Percentiles rank a stretch among this genome's conserved stretches.
phyloP scores from a whole-genome alignment of 2,113 vertebrate genomes.

The Myodes glareolus region DNA sequence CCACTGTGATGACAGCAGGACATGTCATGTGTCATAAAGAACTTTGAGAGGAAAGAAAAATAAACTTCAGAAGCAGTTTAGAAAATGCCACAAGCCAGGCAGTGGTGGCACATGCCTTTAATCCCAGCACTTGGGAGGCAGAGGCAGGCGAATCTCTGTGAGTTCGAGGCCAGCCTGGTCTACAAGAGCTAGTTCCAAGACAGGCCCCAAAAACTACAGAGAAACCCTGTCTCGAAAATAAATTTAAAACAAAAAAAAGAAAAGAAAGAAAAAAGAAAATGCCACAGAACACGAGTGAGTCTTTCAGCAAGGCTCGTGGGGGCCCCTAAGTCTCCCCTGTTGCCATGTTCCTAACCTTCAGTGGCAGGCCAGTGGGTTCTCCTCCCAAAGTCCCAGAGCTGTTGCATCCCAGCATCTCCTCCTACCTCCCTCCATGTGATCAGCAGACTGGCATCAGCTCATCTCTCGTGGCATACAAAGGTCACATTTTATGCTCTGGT shows the following conservation, averaged over 20 bases:
- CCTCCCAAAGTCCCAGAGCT: neutral
- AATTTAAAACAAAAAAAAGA: too few relatives aligned
- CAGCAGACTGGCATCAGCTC: neutral
- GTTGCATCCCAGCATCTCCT: neutral
- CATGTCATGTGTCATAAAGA: neutral
- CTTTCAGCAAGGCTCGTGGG: neutral
- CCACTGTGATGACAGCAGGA: neutral
- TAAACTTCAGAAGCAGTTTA: neutral
- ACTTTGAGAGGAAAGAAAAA: constrained; percentile 46
- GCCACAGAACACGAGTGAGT: neutral
- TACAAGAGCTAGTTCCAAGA: too few relatives aligned
- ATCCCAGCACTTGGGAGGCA: too few relatives aligned
- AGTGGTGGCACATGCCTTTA: too few relatives aligned
- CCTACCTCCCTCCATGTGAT: accelerated
- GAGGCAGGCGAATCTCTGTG: too few relatives aligned
- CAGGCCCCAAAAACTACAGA: too few relatives aligned
- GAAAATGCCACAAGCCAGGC: neutral
- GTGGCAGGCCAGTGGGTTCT: neutral
- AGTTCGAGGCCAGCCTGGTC: too few relatives aligned
- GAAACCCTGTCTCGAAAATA: too few relatives aligned
- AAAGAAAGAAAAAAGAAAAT: neutral
- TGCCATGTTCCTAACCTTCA: neutral
- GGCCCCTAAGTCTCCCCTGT: neutral
- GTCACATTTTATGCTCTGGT: neutral
- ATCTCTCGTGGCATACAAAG: neutral